A percentile compares a stretch with the other conserved stretches of the same genome.
Evolutionary conservation across 2,888 invertebrate genomes (phyloP).

Genomic region (Tachina grossa): DNA sequence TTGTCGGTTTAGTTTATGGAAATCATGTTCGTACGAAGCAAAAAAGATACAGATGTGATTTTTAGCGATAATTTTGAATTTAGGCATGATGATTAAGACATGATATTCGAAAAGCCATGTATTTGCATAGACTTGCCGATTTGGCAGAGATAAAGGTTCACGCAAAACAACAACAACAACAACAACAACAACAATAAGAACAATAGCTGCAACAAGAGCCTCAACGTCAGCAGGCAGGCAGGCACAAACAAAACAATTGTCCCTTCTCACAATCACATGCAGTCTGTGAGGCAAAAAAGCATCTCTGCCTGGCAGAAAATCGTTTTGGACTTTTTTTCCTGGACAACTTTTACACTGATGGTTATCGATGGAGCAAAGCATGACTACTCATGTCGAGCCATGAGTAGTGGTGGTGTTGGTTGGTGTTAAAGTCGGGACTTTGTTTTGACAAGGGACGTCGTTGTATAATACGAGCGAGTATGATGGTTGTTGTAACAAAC

Average conservation of each 20-base stretch:
- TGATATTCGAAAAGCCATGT: slow-evolving; percentile 57
- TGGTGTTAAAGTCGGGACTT: slow-evolving; percentile 71
- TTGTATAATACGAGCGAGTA: not conserved
- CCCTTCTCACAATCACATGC: slow-evolving; percentile 40
- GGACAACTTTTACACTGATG: slow-evolving; percentile 69
- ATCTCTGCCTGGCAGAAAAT: slow-evolving; percentile 45
- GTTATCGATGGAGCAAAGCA: slow-evolving; percentile 71
- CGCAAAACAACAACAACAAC: slow-evolving; percentile 17
- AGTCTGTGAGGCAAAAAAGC: slow-evolving; percentile 8
- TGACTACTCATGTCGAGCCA: slow-evolving; percentile 70
- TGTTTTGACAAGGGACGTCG: slow-evolving; percentile 48
- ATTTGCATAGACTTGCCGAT: slow-evolving; percentile 63
- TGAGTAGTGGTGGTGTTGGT: slow-evolving; percentile 63
- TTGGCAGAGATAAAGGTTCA: slow-evolving; percentile 53
- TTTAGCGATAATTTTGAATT: slow-evolving; percentile 60
- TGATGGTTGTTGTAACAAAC: slow-evolving; percentile 23
- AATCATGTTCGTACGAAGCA: slow-evolving; percentile 39
- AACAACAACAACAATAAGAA: slow-evolving; percentile 23
- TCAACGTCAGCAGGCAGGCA: not conserved
- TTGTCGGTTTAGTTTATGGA: slow-evolving; percentile 26
- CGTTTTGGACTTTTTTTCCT: slow-evolving; percentile 42
- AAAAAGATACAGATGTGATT: slow-evolving; percentile 52
- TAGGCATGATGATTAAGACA: slow-evolving; percentile 58
- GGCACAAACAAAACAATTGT: slow-evolving; percentile 45
- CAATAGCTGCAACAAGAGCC: slow-evolving; percentile 10